phyloP scores from a whole-genome alignment of 2,113 vertebrate species.

The Ifrita kowaldi region DNA sequence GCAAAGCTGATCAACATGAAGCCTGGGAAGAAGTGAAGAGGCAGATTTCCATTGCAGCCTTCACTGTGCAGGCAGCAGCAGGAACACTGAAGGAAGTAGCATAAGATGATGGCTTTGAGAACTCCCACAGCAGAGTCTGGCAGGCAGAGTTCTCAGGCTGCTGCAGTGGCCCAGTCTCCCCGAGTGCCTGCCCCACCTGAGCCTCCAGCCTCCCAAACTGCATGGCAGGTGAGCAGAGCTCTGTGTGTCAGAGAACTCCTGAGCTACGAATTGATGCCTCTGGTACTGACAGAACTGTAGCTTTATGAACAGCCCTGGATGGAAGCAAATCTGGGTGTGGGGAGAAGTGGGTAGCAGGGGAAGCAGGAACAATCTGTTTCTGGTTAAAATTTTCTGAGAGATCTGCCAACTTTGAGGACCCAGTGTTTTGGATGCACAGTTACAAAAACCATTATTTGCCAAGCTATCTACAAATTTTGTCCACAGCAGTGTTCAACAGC shows the following conservation, averaged over 20 bases:
- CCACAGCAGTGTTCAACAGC: not conserved
- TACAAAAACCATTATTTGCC: not conserved
- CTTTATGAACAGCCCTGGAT: not conserved
- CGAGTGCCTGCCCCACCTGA: rapidly evolving
- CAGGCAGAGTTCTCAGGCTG: not conserved
- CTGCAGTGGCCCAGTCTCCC: not conserved
- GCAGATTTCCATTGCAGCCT: constrained; percentile 88
- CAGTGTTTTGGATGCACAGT: not conserved
- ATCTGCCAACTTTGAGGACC: not conserved
- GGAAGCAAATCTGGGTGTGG: not conserved
- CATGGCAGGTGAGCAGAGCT: not conserved
- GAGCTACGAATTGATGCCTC: not conserved
- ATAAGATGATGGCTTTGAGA: not conserved
- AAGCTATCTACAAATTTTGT: not conserved
- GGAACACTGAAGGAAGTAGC: constrained; percentile 74
- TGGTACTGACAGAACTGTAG: not conserved
- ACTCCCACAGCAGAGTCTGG: not conserved
- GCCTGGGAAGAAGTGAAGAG: constrained; percentile 88
- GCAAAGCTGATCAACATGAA: constrained; percentile 56
- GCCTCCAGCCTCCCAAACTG: not conserved
- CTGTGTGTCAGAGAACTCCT: not conserved
- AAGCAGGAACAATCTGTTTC: not conserved
- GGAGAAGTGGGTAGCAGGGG: not conserved
- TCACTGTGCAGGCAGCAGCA: constrained; percentile 88
- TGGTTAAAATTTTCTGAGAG: not conserved